Evolutionary conservation across 2,113 vertebrate genomes (phyloP), one percentile per base, ranked within the genome.

Genomic region (Oryzias celebensis): DNA sequence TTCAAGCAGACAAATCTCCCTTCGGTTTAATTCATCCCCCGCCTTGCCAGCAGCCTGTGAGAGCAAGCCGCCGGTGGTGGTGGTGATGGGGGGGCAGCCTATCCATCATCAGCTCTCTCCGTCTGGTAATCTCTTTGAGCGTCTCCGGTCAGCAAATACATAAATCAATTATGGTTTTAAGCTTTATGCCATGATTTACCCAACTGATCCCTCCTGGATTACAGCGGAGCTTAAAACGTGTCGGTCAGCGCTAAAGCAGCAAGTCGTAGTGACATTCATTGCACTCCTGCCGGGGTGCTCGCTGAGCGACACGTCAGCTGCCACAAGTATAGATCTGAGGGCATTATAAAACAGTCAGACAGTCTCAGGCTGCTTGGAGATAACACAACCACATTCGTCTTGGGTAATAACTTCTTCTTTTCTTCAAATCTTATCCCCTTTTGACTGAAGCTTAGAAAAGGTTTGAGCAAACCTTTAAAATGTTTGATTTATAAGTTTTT

Each of bases 91-190:
- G 73, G 57, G 69, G 75, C 28, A 58, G 28, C 62, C 79, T 75
- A 82, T 90, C 84, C 82, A 89, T 92, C 89, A 90, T 84, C 88
- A 85, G 87, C 83, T 87, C 83, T 60, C 55, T 76, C 71, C 64
- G 67, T 67, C 77, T 49, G 62, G 56, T 91, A 88, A 91, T 90
- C 87, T 89, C 87, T 86, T 74, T 65, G 73, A 86, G 83, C 74
- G 75, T 88, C 87, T 89, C 87, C 65, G 82, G 88, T 92, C 90
- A 90, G 90, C 87, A 91, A 90, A 92, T 91, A 90, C 90, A 91
- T 91, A 88, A 92, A 93, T 91, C 90, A 92, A 91, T 92, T 91
- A 92, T 90, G 87, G 88, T 91, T 91, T 92, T 91, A 91, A 92
- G 90, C 89, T 91, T 91, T 87, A 85, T 87, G 87, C 85, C 79